Conservation (phyloP, 1,140 invertebrate species). For the Drosophila rhopaloa region DNA sequence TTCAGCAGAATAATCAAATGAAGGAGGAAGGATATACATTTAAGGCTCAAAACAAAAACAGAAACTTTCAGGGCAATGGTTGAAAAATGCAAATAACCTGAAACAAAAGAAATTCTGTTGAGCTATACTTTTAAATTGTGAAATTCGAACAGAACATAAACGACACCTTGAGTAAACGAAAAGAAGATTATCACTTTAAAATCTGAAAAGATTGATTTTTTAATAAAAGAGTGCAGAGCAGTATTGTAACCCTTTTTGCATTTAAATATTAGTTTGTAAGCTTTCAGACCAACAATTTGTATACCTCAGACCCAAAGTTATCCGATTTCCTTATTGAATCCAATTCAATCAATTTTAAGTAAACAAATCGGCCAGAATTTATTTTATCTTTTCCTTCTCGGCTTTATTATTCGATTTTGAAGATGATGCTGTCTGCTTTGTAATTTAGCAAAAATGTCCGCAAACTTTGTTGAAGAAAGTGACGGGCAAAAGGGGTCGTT, state of each 20-base stretch:
- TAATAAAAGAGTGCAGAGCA: neutral
- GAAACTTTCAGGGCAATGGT: too few relatives aligned
- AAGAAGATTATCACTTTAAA: neutral
- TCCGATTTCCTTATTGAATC: neutral
- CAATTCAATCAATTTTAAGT: slow-evolving; percentile 29
- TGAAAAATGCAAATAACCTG: too few relatives aligned
- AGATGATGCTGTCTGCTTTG: slow-evolving; percentile 23
- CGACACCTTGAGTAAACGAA: neutral
- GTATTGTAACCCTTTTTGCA: neutral
- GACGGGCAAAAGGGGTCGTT: slow-evolving; percentile 46
- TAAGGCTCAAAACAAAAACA: too few relatives aligned
- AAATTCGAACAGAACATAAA: neutral
- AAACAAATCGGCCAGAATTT: slow-evolving; percentile 16
- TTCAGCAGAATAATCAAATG: slow-evolving; percentile 9
- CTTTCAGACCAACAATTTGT: too few relatives aligned
- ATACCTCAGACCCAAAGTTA: too few relatives aligned
- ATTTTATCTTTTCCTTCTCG: slow-evolving; percentile 5
- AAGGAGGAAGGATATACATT: neutral
- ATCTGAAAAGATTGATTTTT: neutral
- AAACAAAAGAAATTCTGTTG: too few relatives aligned
- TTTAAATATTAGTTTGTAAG: too few relatives aligned
- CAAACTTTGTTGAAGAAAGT: slow-evolving; percentile 19
- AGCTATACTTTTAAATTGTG: too few relatives aligned
- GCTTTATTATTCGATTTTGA: slow-evolving; percentile 13
- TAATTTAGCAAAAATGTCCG: slow-evolving; percentile 38